Percentiles rank a stretch among this genome's conserved stretches.
These are phyloP conservation scores for Pristionchus mayeri DNA, from an alignment of 2,888 invertebrate genomes.

Conservation along the genomic window DNA sequence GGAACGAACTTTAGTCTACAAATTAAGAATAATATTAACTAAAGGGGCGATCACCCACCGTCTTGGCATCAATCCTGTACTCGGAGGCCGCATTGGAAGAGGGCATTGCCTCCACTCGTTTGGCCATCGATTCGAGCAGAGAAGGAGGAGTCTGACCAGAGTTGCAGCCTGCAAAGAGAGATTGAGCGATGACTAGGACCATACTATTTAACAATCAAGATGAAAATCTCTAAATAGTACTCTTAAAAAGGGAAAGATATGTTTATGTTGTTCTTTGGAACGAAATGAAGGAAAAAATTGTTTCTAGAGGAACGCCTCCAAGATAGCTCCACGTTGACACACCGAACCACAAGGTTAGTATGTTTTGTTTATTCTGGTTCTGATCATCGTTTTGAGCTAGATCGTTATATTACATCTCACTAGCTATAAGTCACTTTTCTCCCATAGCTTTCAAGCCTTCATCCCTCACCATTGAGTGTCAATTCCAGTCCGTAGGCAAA, in stretches of 20 bases:
- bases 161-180: slow-evolving; percentile 65
- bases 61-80: slow-evolving; percentile 50
- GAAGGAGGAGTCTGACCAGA: slow-evolving; percentile 63
- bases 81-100: slow-evolving; percentile 44
- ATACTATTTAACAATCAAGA: too few relatives aligned
- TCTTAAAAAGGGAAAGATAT: too few relatives aligned
- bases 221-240: neutral
- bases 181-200: too few relatives aligned
- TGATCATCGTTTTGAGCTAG: too few relatives aligned
- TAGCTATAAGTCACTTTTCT: neutral
- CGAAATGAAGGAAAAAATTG: neutral
- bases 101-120: slow-evolving; percentile 57
- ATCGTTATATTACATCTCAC: too few relatives aligned
- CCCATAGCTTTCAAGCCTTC: too few relatives aligned
- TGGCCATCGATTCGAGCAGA: slow-evolving; percentile 61
- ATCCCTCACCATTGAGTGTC: slow-evolving; percentile 58
- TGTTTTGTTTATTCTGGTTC: too few relatives aligned
- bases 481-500: slow-evolving; percentile 66
- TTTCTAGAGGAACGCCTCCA: too few relatives aligned
- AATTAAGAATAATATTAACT: too few relatives aligned
- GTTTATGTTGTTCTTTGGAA: neutral
- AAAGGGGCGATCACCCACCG: slow-evolving; percentile 40
- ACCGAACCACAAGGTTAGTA: too few relatives aligned
- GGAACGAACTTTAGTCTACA: neutral
- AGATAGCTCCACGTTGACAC: too few relatives aligned